phyloP scores from a whole-genome alignment of 2,888 invertebrate genomes.

The Pediacus dermestoides region DNA sequence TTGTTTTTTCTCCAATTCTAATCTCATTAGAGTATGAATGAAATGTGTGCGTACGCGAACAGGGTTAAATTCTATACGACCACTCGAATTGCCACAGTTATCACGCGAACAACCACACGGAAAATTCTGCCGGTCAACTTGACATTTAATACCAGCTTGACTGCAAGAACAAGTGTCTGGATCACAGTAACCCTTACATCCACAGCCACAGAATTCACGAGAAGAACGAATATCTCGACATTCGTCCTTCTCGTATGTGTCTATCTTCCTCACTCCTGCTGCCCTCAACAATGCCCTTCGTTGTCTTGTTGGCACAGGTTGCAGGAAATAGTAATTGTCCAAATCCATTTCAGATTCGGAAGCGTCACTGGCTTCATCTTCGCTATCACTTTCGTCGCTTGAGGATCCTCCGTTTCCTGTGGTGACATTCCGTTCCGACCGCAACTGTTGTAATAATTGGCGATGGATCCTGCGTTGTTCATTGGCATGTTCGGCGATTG shows the following conservation, averaged over 20 bases:
- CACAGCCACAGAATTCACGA: conserved; percentile 90
- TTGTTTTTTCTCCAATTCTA: conserved; percentile 84
- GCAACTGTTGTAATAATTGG: conserved; percentile 68
- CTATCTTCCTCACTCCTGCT: conserved; percentile 93
- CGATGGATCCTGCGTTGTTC: conserved; percentile 86
- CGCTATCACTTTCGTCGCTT: conserved; percentile 80
- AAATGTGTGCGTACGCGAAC: conserved; percentile 94
- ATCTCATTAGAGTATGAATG: conserved; percentile 92
- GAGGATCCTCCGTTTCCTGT: conserved; percentile 57
- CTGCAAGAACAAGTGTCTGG: conserved; percentile 95
- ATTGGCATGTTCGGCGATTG: conserved; percentile 81
- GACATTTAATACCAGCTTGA: conserved; percentile 93
- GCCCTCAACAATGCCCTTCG: conserved; percentile 81
- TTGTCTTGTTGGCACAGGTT: conserved; percentile 90
- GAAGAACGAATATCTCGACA: conserved; percentile 89
- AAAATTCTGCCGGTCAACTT: conserved; percentile 93
- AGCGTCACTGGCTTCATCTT: conserved; percentile 77
- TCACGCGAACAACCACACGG: conserved; percentile 96
- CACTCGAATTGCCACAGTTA: conserved; percentile 87
- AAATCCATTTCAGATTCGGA: conserved; percentile 82
- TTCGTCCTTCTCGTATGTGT: conserved; percentile 88
- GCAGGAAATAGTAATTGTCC: conserved; percentile 85
- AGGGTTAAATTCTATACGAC: conserved; percentile 95
- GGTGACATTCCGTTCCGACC: conserved; percentile 62
- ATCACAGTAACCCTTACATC: conserved; percentile 89